These are phyloP conservation scores for Orientallactaga bullata DNA, from an alignment of 2,113 vertebrate genomes.

Conservation along the genomic window DNA sequence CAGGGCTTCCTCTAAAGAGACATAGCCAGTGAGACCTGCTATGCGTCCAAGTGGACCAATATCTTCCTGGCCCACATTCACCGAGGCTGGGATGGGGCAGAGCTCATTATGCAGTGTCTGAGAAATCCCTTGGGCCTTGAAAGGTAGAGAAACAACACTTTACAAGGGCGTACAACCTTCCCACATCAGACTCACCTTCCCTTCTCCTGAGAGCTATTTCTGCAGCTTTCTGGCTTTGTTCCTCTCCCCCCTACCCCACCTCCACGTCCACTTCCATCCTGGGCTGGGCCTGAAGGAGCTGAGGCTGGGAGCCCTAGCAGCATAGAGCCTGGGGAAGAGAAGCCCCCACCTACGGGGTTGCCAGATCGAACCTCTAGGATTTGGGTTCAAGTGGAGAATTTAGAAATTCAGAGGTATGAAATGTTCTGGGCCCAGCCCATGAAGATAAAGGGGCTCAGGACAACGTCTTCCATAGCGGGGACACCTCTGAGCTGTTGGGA, in stretches of 20 bases:
- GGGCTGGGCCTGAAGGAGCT: not conserved
- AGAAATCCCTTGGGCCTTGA: not conserved
- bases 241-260: not conserved
- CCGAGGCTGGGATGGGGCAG: not conserved
- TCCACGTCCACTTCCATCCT: not conserved
- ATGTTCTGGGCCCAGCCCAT: not conserved
- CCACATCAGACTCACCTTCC: not conserved
- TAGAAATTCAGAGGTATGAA: not conserved
- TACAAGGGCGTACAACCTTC: not conserved
- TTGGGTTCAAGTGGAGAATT: not conserved
- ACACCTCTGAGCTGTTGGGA: not conserved
- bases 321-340: not conserved
- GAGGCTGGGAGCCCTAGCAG: not conserved
- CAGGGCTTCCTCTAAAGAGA: not conserved
- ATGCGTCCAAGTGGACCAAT: not conserved
- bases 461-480: not conserved
- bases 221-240: not conserved
- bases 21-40: not conserved
- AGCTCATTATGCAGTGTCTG: fast-evolving
- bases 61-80: not conserved
- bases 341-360: fast-evolving
- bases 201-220: conserved; percentile 50
- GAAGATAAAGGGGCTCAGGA: not conserved
- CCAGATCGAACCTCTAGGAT: not conserved
- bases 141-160: not conserved